Conservation (phyloP, 2,797 vertebrate genomes). For the Trichosurus vulpecula region DNA sequence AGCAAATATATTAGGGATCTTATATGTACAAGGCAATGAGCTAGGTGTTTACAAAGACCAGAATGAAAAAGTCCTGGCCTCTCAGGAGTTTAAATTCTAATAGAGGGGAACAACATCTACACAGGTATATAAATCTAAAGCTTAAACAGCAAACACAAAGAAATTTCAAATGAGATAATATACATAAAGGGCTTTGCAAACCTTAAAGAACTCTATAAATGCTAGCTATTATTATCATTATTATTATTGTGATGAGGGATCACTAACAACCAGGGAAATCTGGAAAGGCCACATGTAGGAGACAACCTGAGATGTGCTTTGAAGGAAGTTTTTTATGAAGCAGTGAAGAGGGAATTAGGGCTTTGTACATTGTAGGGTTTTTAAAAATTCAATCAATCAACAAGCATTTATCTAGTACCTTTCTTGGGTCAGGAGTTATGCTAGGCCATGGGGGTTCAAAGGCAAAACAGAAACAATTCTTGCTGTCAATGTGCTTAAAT, state of each 20-base stretch:
- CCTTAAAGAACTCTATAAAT: not conserved
- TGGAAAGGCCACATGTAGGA: not conserved
- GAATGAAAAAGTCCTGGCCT: not conserved
- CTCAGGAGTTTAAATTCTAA: not conserved
- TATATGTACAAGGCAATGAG: not conserved
- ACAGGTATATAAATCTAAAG: not conserved
- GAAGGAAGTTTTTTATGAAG: not conserved
- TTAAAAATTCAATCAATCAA: not conserved
- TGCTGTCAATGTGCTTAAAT: not conserved
- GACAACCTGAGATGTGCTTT: not conserved
- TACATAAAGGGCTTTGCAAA: not conserved
- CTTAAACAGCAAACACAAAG: not conserved
- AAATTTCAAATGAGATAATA: not conserved
- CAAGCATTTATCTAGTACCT: not conserved
- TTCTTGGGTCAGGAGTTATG: not conserved
- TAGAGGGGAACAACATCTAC: not conserved
- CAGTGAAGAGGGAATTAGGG: not conserved
- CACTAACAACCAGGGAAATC: not conserved
- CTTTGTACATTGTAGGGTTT: not conserved
- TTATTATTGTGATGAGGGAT: not conserved
- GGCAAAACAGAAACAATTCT: conserved; percentile 1
- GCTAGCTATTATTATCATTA: not conserved
- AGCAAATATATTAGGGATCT: not conserved
- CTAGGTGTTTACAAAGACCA: not conserved
- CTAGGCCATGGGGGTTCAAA: not conserved